Conservation (phyloP, 2,888 invertebrate species). For the Heteromurus nitidus region DNA sequence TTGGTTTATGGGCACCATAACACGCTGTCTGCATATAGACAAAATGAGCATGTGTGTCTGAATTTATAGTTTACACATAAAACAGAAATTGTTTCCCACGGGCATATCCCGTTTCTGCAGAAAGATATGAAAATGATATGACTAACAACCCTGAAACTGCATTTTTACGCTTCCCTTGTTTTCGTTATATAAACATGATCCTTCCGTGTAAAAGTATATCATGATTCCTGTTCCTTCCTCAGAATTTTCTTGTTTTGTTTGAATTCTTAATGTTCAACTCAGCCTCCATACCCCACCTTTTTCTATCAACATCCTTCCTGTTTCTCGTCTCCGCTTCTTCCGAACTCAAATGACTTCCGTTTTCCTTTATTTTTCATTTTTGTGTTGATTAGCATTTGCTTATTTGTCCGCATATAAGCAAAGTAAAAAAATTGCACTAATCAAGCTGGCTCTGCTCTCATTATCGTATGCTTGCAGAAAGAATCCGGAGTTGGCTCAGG, state of each 20-base stretch:
- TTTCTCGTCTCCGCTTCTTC: neutral
- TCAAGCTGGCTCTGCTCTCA: no score
- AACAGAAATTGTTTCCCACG: conserved; percentile 16
- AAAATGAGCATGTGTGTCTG: neutral
- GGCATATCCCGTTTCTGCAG: conserved; percentile 9
- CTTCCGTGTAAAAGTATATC: no score
- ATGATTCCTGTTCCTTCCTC: neutral
- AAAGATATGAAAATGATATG: no score
- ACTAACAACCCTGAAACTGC: no score
- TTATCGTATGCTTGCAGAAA: conserved; percentile 61
- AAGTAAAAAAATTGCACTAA: no score
- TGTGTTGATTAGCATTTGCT: neutral
- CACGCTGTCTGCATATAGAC: no score
- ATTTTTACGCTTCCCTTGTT: no score
- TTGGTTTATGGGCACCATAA: no score
- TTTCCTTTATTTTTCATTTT: neutral
- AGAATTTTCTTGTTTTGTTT: neutral
- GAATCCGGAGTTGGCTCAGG: conserved; percentile 67
- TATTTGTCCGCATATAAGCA: no score
- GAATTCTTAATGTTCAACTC: neutral
- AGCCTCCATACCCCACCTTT: neutral
- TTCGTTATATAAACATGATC: no score
- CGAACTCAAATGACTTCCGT: conserved; percentile 14
- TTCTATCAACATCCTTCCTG: conserved; percentile 19
- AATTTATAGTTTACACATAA: neutral